phyloP scores from a whole-genome alignment of 1,140 invertebrate species.

The Latrodectus geometricus region DNA sequence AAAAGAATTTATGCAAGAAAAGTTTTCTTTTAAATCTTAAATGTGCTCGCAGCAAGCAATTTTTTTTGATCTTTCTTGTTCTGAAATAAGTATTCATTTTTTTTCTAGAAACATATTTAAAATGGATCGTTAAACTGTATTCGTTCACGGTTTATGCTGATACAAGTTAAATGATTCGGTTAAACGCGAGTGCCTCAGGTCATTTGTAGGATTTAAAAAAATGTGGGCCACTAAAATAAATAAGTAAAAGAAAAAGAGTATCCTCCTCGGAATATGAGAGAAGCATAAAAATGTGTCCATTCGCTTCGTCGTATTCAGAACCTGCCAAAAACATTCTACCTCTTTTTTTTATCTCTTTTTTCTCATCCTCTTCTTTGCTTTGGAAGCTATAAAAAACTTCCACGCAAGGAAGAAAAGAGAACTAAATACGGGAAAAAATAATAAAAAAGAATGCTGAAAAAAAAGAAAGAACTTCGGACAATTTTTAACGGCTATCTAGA shows the following conservation, averaged over 20 bases:
- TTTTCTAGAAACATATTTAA: too few species aligned
- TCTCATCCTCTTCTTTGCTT: not conserved
- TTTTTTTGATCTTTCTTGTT: too few species aligned
- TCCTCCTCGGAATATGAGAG: not conserved
- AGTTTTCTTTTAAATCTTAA: too few species aligned
- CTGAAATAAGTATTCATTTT: too few species aligned
- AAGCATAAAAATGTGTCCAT: slow-evolving; percentile 28
- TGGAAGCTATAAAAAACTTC: slow-evolving; percentile 35
- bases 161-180: slow-evolving; percentile 45
- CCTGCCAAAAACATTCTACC: slow-evolving; percentile 46
- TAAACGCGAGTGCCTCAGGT: slow-evolving; percentile 32
- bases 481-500: slow-evolving; percentile 45
- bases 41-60: too few species aligned
- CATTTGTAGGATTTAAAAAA: not conserved
- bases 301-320: slow-evolving; percentile 26
- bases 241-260: not conserved
- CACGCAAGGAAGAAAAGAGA: not conserved
- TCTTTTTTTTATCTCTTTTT: slow-evolving; percentile 28
- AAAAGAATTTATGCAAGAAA: too few species aligned
- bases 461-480: slow-evolving; percentile 25
- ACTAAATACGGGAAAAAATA: not conserved
- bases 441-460: not conserved
- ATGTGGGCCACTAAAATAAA: not conserved
- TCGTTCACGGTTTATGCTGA: slow-evolving; percentile 13
- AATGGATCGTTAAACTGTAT: too few species aligned